These are phyloP conservation scores for Noctua janthe DNA, from an alignment of 2,888 invertebrate species.

Conservation along the genomic window DNA sequence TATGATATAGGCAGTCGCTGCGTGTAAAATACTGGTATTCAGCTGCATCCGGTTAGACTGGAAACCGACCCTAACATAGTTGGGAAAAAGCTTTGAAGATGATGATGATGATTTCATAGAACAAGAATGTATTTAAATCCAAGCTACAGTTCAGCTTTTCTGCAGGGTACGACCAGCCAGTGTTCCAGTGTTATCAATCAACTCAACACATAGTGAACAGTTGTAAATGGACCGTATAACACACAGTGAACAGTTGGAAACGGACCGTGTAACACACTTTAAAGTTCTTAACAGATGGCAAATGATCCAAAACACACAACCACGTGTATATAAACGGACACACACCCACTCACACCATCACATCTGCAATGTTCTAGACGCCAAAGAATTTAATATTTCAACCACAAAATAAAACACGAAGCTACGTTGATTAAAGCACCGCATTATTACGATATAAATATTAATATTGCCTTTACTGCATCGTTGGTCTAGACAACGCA, in stretches of 20 bases:
- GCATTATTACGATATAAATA: constrained; percentile 49
- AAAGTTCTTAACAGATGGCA: neutral
- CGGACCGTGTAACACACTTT: neutral
- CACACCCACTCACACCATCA: neutral
- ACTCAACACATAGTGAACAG: neutral
- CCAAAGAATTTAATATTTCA: constrained; percentile 49
- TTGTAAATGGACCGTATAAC: neutral
- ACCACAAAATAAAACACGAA: constrained; percentile 28
- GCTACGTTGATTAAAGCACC: constrained; percentile 31
- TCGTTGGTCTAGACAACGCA: neutral
- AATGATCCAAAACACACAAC: neutral
- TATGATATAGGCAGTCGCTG: too few species aligned
- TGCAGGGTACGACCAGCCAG: neutral
- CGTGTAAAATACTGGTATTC: too few species aligned
- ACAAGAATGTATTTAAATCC: neutral
- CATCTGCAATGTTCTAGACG: constrained; percentile 4
- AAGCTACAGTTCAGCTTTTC: neutral
- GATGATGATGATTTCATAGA: neutral
- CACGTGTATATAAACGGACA: neutral
- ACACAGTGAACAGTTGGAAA: neutral
- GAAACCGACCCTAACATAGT: too few species aligned
- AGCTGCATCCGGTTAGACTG: too few species aligned
- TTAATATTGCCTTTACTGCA: constrained; percentile 29
- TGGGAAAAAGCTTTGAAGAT: too few species aligned
- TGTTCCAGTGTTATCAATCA: neutral